phyloP scores from a whole-genome alignment of 2,797 vertebrate genomes.

The Falco naumanni region DNA sequence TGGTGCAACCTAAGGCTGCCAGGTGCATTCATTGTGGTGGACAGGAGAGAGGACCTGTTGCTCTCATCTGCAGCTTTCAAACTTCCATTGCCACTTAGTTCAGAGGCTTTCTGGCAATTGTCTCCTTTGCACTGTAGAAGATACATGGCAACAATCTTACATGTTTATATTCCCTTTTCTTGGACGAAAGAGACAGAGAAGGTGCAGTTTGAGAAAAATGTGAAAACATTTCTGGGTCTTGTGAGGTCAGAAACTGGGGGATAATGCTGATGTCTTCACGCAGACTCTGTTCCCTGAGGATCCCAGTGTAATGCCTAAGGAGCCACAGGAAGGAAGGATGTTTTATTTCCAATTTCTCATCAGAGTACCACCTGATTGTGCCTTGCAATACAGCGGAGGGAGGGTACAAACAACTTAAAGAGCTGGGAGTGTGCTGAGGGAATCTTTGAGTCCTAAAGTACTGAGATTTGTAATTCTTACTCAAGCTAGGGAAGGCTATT shows the following conservation, averaged over 20 bases:
- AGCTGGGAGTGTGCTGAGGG: neutral
- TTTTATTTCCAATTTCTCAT: neutral
- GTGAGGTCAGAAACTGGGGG: neutral
- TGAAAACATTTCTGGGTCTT: neutral
- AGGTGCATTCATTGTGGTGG: neutral
- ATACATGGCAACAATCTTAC: neutral
- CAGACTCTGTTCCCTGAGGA: neutral
- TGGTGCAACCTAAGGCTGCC: neutral
- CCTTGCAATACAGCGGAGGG: neutral
- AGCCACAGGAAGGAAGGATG: neutral
- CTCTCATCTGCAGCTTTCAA: neutral
- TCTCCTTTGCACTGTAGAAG: neutral
- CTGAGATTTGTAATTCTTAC: constrained; percentile 27
- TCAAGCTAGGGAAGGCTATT: constrained; percentile 20
- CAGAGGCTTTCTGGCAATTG: neutral
- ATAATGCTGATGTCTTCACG: neutral
- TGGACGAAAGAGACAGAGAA: neutral
- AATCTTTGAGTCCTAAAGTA: neutral
- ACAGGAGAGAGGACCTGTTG: neutral
- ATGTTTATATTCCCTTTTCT: neutral
- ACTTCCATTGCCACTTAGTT: neutral
- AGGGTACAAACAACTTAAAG: neutral
- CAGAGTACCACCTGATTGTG: neutral
- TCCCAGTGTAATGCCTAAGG: neutral
- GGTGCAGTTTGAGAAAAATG: neutral